Base-by-base conservation (phyloP, 2,888 invertebrate species). In the Epinotia demarniana region DNA sequence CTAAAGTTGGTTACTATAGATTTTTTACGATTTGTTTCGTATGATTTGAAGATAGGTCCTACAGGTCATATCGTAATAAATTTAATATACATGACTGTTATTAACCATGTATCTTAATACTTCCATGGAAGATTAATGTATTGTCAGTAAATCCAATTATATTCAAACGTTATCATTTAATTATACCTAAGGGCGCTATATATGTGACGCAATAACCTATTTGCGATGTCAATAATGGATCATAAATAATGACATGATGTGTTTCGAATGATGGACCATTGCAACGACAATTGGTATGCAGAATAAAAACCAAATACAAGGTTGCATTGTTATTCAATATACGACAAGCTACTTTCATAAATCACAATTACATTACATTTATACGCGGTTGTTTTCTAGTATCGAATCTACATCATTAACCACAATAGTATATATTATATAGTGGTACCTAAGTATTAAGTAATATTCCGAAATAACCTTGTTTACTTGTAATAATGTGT, bases 141-240 rank as follows among this genome's bases (percentile, higher is more conserved):
- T 63, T 72, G 72, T 67, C 75, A 72, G 72, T 67, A 72, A 75
- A 72, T 67, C 71, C 62, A 75, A 61, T 72, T 55, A 67, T 71
- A 71, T 46, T 57, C 67, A 64, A 39, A 53, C 72, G 71, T 72
- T 75, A 75, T 75, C 75, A 75, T 62, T 75, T 72, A 57, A 75
- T 75, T 75, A 72, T 72, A 75, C 75, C 75, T 75, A 75, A 75
- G 75, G 75, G 72, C 75, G 70, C 46, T 70, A 58, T 23, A 58
- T 23, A 49, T 74, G 39, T 75, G 75, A 75, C 67, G 75, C 75
- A 75, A 75, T 33, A 71, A 55, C 70, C 60, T 66, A 75, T 75
- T 75, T 75, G 70, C 64, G 61, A 71, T 23, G 46, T 75, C 66
- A 75, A 61, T 70, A 71, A 75, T 75, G 60, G 66, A 46, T 75